Base-by-base conservation (phyloP, 2,888 invertebrate species). In the Spodoptera exigua region DNA sequence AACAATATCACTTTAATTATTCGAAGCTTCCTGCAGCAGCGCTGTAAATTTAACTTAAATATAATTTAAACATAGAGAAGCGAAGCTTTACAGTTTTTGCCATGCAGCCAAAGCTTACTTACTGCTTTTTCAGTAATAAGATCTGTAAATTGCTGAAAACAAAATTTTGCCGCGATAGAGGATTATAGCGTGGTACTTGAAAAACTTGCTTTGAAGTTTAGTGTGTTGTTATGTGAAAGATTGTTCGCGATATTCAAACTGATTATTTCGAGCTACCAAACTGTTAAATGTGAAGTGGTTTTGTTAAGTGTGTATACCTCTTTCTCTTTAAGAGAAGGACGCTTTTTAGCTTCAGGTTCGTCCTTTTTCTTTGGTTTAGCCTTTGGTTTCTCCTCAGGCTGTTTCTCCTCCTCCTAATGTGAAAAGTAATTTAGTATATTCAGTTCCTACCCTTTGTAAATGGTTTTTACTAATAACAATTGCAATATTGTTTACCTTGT, bases 311-410 rank as follows among this genome's bases (percentile, higher is more conserved):
- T 60, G 44, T 63, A 63, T 90, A 94, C 94, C 94, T 94, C 91
- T 85, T 91, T 90, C 70, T 93, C 88, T 91, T 93, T 94, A 41
- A 91, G 79, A 67, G 93, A 92, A 40, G 90, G 83, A 54, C 93
- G 90, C 79, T 94, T 93, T 88, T 93, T 93, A 79, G 86, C 76
- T 54, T 83, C 85, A 12, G 89, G 83, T 59, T 92, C 91, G 60
- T 91, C 90, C 82, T 91, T 89, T 78, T 92, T 92, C 58, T 80
- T 73, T 47, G 89, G 79, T 81, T 90, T 94, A 74, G 87, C 74
- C 73, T 94, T 95, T 69, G 90, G 84, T 82, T 94, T 92, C 34
- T 93, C 95, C 61, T 94, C 95, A 36, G 93, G 86, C 71, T 89
- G 90, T 82, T 86, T 84, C 54, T 92, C 92, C 62, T 93, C 93